Conservation (phyloP, 2,113 vertebrate species). For the Laticauda colubrina region DNA sequence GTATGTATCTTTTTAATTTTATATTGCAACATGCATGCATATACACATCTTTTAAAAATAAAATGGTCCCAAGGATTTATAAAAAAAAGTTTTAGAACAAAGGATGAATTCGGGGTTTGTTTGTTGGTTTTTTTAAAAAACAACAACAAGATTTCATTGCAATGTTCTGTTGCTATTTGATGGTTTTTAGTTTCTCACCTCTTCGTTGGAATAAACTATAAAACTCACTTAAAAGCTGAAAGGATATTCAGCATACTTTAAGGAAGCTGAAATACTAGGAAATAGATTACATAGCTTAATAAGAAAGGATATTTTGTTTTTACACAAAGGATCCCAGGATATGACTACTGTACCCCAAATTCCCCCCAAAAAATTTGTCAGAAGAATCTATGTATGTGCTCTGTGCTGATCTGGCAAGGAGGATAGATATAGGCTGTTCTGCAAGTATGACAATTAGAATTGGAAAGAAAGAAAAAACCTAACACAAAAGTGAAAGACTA, state of each 20-base stretch:
- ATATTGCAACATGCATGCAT: not conserved
- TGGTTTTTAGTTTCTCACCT: conserved; percentile 21
- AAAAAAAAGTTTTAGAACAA: conserved; percentile 27
- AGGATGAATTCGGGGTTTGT: not conserved
- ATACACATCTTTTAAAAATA: conserved; percentile 23
- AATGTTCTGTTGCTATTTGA: not conserved
- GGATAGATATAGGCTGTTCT: conserved; percentile 38
- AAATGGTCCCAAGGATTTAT: conserved; percentile 6
- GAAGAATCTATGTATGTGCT: conserved; percentile 34
- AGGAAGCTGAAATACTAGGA: conserved; percentile 14
- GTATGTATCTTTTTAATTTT: conserved; percentile 11
- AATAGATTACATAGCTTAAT: conserved; percentile 33
- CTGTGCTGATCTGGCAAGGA: conserved; percentile 54
- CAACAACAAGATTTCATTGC: not conserved
- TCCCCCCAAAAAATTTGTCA: conserved; percentile 33
- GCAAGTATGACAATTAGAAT: conserved; percentile 35
- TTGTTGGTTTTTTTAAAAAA: not conserved
- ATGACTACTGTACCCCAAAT: conserved; percentile 32
- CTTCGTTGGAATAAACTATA: not conserved
- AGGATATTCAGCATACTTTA: not conserved
- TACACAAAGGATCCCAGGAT: conserved; percentile 36
- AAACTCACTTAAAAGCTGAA: not conserved
- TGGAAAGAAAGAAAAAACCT: conserved; percentile 35
- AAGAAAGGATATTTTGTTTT: conserved; percentile 10
- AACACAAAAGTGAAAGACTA: conserved; percentile 42